phyloP scores from a whole-genome alignment of 2,113 vertebrate species.

The Nesoenas mayeri region DNA sequence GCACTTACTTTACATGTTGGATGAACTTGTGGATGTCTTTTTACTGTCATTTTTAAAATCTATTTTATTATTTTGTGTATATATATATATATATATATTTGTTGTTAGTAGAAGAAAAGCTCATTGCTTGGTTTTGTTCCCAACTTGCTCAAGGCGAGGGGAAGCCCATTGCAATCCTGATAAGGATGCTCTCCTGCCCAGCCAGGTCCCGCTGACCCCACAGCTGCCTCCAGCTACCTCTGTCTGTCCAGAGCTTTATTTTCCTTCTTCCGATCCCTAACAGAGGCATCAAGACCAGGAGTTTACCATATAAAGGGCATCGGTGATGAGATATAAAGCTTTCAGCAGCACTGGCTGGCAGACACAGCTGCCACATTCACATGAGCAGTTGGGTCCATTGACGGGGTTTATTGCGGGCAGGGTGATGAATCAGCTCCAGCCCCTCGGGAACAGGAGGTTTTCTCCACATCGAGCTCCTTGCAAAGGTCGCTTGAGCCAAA shows the following conservation, averaged over 20 bases:
- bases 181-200: fast-evolving
- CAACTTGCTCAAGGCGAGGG: not conserved
- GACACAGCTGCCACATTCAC: not conserved
- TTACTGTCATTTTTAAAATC: not conserved
- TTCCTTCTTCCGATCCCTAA: not conserved
- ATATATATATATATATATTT: too few species aligned
- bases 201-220: not conserved
- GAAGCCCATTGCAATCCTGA: fast-evolving
- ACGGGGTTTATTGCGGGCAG: not conserved
- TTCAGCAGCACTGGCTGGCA: not conserved
- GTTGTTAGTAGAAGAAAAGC: too few species aligned
- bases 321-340: not conserved
- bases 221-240: not conserved
- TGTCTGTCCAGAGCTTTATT: not conserved
- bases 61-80: too few species aligned
- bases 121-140: not conserved
- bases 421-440: not conserved
- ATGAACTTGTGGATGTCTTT: too few species aligned
- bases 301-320: not conserved
- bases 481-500: not conserved
- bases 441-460: not conserved
- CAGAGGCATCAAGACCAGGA: fast-evolving
- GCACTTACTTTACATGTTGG: fast-evolving
- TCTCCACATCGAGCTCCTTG: not conserved
- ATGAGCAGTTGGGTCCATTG: not conserved